Evolutionary conservation across 2,113 vertebrate species (phyloP), one percentile per base, ranked within the genome.

Genomic region (Heterotis niloticus): DNA sequence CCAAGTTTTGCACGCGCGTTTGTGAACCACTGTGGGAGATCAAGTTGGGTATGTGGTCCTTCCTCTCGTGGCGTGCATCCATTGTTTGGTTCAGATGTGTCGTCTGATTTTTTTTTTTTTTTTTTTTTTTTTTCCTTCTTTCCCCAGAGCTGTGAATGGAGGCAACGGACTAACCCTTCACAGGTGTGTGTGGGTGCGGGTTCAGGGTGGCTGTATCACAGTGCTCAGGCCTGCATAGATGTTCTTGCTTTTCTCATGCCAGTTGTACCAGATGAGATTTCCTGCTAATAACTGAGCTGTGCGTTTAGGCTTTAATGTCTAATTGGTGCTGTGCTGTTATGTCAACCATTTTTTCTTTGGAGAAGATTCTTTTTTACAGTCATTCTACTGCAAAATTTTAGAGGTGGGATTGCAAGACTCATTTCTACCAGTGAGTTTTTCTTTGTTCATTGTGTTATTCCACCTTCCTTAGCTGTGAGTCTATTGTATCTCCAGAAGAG

Each of bases 271-370:
- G 71, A 52, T 74, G 52, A 74, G 71, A 57, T 74, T 51, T 74
- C 51, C 71, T 44, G 56, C 56, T 73, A 73, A 73, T 73, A 73
- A 73, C 56, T 57, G 71, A 17, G 71, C 71, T 57, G 71, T 59
- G 52, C 57, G 7, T 54, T 52, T 52, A 26, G 71, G 54, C 56
- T 74, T 54, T 54, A 72, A 72, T 51, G 52, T 24, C 51, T 57
- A 23, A 20, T 18, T 23, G 54, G 23, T 51, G 57, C 24, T 74
- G 54, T 28, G 71, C 20, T 54, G 16, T 74, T 23, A 74, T 24
- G 24, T 59, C 57, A 74, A 59, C 71, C 24, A 10, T 59, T 74
- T 74, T 74, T 17, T 12, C 57, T 51, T 52, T 16, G n/a, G 34
- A 51, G 4, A 10, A 16, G 52, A 51, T 56, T 24, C 16, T 57